Conservation (phyloP, 2,888 invertebrate genomes). For the Exephanes ischioxanthus region DNA sequence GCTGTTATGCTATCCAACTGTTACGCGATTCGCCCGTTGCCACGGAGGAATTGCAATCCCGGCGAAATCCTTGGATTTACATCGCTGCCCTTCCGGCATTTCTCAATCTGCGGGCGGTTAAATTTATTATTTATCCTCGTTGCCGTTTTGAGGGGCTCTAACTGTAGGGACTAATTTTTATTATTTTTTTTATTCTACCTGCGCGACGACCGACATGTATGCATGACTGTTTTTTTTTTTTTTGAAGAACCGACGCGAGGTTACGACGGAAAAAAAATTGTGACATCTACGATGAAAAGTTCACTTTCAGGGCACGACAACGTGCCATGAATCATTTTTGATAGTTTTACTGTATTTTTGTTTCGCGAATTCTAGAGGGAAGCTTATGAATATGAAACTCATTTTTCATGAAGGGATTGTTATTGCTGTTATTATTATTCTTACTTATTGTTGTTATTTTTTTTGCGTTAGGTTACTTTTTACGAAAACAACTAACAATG, state of each 20-base stretch:
- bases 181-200: neutral
- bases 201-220: neutral
- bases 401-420: too few relatives aligned
- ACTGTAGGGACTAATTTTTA: too few relatives aligned
- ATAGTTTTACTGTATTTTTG: neutral
- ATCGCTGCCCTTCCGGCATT: slow-evolving; percentile 2
- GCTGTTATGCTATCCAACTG: slow-evolving; percentile 4
- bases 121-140: neutral
- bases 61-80: neutral
- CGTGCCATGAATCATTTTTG: neutral
- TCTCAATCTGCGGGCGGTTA: neutral
- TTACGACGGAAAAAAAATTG: neutral
- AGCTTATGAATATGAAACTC: too few relatives aligned
- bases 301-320: neutral
- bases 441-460: too few relatives aligned
- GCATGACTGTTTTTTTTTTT: neutral
- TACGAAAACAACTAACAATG: too few relatives aligned
- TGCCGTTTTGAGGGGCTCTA: neutral
- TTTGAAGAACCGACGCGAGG: neutral
- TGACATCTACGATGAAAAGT: neutral
- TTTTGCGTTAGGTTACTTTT: too few relatives aligned
- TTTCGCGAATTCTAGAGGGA: neutral
- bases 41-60: slow-evolving; percentile 2
- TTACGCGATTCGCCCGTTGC: neutral
- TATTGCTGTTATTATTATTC: too few relatives aligned